Conservation (phyloP, 2,888 invertebrate species). For the Apodemia zela region DNA sequence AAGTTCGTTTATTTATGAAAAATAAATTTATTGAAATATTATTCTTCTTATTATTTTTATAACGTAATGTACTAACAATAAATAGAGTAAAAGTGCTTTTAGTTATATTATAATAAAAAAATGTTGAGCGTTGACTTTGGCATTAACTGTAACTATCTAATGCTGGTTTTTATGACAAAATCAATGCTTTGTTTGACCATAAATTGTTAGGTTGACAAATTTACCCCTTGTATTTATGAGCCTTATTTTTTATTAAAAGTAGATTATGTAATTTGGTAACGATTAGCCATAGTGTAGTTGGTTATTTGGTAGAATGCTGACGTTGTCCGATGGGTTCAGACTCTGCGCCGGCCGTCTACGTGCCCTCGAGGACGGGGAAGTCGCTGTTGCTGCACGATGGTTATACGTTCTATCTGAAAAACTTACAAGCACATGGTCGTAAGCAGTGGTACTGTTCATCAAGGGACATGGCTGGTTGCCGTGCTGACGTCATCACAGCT, state of each 20-base stretch:
- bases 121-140: background rate
- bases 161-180: background rate
- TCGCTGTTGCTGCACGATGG: constrained; percentile 69
- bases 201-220: background rate
- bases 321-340: constrained; percentile 48
- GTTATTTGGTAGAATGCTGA: constrained; percentile 33
- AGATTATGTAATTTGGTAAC: constrained; percentile 1
- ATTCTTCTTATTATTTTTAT: background rate
- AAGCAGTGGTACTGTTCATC: constrained; percentile 78
- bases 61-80: background rate
- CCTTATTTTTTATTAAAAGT: background rate
- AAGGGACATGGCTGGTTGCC: constrained; percentile 72
- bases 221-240: background rate
- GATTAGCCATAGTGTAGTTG: constrained; percentile 29
- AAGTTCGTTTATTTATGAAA: background rate
- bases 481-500: constrained; percentile 73
- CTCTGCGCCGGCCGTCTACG: constrained; percentile 71
- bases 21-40: background rate
- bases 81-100: background rate
- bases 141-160: too few relatives aligned
- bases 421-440: constrained; percentile 68
- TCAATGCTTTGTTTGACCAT: background rate
- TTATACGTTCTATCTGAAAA: constrained; percentile 75
- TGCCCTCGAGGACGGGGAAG: constrained; percentile 75
- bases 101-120: background rate